These are phyloP conservation scores for Mesorhabditis belari DNA, from an alignment of 2,888 invertebrate genomes.

Conservation along the genomic window DNA sequence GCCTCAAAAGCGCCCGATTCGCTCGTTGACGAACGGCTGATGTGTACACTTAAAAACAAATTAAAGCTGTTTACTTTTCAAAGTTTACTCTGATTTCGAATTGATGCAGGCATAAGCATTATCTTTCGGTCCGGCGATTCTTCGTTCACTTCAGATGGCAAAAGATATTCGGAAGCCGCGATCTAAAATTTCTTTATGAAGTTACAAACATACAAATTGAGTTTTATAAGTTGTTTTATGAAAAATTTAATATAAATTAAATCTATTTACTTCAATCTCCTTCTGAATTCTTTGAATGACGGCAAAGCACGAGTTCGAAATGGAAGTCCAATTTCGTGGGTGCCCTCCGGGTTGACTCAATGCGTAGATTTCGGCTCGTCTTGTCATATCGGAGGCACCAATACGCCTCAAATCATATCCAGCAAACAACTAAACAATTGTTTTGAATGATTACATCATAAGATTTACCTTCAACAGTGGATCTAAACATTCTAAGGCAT, in stretches of 20 bases:
- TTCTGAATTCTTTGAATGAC: neutral
- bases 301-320: neutral
- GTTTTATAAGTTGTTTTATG: no score
- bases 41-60: neutral
- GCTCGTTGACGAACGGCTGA: neutral
- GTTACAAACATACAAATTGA: no score
- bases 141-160: neutral
- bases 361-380: conserved; percentile 22
- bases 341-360: conserved; percentile 25
- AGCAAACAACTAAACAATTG: conserved; percentile 16
- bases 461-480: conserved; percentile 11
- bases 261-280: neutral
- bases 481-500: conserved; percentile 24
- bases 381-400: conserved; percentile 13
- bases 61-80: neutral
- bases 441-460: neutral
- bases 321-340: conserved; percentile 6
- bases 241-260: no score
- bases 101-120: conserved; percentile 2
- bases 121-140: conserved; percentile 1
- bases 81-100: neutral
- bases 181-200: no score
- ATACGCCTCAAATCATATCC: conserved; percentile 21
- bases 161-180: neutral
- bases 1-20: no score